Evolutionary conservation across 1,140 invertebrate species (phyloP).

Genomic region (Apis cerana): DNA sequence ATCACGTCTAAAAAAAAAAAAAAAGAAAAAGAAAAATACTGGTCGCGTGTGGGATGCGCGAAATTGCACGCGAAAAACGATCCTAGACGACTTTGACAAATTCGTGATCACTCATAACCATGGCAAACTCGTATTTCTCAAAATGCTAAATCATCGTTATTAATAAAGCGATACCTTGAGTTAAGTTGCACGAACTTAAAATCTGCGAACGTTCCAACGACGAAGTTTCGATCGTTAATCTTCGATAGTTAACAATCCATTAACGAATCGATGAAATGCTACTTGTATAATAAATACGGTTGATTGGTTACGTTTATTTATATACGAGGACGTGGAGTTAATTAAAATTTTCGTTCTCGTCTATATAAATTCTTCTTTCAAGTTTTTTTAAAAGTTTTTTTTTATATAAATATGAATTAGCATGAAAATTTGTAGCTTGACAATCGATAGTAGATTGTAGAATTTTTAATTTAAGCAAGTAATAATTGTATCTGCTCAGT

Average conservation of each 20-base stretch:
- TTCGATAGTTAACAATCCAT: not conserved
- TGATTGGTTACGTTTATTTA: not conserved
- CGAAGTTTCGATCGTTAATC: not conserved
- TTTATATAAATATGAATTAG: too few relatives aligned
- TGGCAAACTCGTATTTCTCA: conserved; percentile 8
- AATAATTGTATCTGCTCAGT: too few relatives aligned
- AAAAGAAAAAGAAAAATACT: conserved; percentile 25
- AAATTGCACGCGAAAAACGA: conserved; percentile 1
- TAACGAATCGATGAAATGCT: not conserved
- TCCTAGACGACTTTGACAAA: not conserved
- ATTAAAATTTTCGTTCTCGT: not conserved
- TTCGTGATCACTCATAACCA: not conserved
- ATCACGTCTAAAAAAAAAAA: conserved; percentile 30
- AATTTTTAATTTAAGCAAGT: too few relatives aligned
- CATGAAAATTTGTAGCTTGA: too few relatives aligned
- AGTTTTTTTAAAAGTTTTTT: too few relatives aligned
- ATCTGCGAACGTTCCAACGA: not conserved
- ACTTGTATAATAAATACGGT: not conserved
- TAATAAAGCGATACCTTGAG: conserved; percentile 16
- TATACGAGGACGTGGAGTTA: not conserved
- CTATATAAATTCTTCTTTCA: too few relatives aligned
- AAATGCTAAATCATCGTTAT: conserved; percentile 44
- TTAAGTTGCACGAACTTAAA: not conserved
- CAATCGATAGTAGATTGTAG: too few relatives aligned
- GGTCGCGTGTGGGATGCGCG: conserved; percentile 18